phyloP scores from a whole-genome alignment of 2,797 vertebrate genomes.

The Cyclura pinguis region DNA sequence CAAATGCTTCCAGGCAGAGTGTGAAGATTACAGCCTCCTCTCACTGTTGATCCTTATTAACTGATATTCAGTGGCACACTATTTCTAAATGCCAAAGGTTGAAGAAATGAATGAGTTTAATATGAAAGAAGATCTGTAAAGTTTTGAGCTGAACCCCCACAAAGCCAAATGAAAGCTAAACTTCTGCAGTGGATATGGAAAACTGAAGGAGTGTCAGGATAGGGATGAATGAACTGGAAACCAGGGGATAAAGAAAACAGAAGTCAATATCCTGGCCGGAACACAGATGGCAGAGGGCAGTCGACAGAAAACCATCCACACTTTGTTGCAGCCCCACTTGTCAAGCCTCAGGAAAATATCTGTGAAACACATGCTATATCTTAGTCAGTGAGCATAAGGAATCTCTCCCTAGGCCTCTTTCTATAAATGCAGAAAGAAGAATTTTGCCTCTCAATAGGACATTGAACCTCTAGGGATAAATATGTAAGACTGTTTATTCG shows the following conservation, averaged over 20 bases:
- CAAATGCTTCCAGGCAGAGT: background rate
- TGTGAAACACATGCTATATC: background rate
- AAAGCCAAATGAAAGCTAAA: background rate
- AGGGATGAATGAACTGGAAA: background rate
- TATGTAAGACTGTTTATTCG: too few relatives aligned
- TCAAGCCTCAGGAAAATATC: background rate
- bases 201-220: background rate
- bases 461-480: too few relatives aligned
- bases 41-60: background rate
- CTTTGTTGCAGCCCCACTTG: background rate
- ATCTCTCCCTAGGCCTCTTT: background rate
- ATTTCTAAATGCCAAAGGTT: too few relatives aligned
- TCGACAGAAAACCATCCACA: too few relatives aligned
- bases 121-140: background rate
- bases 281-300: background rate
- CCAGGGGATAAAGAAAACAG: background rate
- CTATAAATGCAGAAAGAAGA: background rate
- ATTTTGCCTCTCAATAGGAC: background rate
- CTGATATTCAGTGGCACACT: too few relatives aligned
- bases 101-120: too few relatives aligned
- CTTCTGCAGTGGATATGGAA: background rate
- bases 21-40: background rate
- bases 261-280: background rate
- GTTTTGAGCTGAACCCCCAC: background rate
- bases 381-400: background rate